Evolutionary conservation across 2,113 vertebrate genomes (phyloP), one percentile per base, ranked within the genome.

Genomic region (Sinosuthora webbiana): DNA sequence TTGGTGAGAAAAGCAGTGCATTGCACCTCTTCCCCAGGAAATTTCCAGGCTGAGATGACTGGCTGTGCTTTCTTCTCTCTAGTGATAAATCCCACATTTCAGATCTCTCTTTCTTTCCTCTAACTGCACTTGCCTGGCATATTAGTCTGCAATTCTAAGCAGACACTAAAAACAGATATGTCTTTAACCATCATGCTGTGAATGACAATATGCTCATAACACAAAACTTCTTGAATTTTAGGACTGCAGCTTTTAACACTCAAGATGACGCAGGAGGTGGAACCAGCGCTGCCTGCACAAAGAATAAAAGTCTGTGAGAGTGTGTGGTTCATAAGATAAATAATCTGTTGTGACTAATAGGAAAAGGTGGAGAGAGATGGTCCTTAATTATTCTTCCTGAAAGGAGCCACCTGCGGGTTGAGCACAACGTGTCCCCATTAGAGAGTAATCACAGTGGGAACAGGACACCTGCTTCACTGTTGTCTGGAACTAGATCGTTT

Each of bases 311-410:
- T 77, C n/a, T 62, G 21, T 42, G 33, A 63, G 12, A 25, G 11
- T 55, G 5, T 63, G 68, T 24, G 16, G 47, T 17, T 64, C 2
- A 0, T 73, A 86, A 93, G 33, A 93, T 57, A 85, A 90, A 88
- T 90, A 77, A 83, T 77, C 70, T 75, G 37, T 75, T 89, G 69
- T 28, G 67, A 59, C 68, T 90, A 90, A 86, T 30, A 90, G 30
- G 52, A 90, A 67, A 70, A 88, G 42, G 59, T 67, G 30, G 39
- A 78, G 16, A 23, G 35, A 86, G 19, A n/a, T 74, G 27, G 23
- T 74, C 59, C 52, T 77, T 80, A 94, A 93, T 93, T 90, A 92
- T 55, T 93, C 20, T 42, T 88, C 16, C 55, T 81, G 90, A 95
- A 94, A 94, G 71, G 47, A 86, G 50, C 21, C 71, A 77, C 75